phyloP scores from a whole-genome alignment of 2,888 invertebrate genomes.

The Calliopum simillimum region DNA sequence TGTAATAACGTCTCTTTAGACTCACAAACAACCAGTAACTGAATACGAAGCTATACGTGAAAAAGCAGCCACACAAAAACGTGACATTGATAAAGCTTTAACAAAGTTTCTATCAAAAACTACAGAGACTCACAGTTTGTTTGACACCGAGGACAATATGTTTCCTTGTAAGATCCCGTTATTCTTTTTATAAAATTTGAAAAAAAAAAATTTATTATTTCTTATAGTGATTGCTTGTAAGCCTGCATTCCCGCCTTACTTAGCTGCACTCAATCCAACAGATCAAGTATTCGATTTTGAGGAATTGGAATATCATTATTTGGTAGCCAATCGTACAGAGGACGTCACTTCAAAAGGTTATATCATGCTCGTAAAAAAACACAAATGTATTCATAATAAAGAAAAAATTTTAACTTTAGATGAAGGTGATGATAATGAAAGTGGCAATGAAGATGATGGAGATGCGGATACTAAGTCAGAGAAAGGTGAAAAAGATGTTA shows the following conservation, averaged over 20 bases:
- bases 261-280: constrained; percentile 87
- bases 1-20: constrained; percentile 69
- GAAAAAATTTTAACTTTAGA: constrained; percentile 1
- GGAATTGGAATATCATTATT: constrained; percentile 80
- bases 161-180: constrained; percentile 84
- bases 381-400: neutral
- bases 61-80: constrained; percentile 92
- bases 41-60: constrained; percentile 97
- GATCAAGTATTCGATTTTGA: constrained; percentile 96
- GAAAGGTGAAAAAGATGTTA: constrained; percentile 63
- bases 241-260: constrained; percentile 84
- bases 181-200: neutral
- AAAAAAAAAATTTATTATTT: constrained; percentile 21
- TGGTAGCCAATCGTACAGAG: constrained; percentile 75
- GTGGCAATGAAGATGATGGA: constrained; percentile 65
- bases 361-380: constrained; percentile 23
- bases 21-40: constrained; percentile 94
- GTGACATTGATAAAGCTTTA: constrained; percentile 92
- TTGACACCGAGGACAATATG: constrained; percentile 89
- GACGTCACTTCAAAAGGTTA: constrained; percentile 71
- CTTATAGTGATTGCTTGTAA: constrained; percentile 88
- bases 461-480: constrained; percentile 60
- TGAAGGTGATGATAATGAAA: constrained; percentile 64
- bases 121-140: constrained; percentile 90
- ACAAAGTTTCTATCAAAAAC: constrained; percentile 95